Base-by-base conservation (phyloP, 2,888 invertebrate species). In the Lochmaea crataegi region DNA sequence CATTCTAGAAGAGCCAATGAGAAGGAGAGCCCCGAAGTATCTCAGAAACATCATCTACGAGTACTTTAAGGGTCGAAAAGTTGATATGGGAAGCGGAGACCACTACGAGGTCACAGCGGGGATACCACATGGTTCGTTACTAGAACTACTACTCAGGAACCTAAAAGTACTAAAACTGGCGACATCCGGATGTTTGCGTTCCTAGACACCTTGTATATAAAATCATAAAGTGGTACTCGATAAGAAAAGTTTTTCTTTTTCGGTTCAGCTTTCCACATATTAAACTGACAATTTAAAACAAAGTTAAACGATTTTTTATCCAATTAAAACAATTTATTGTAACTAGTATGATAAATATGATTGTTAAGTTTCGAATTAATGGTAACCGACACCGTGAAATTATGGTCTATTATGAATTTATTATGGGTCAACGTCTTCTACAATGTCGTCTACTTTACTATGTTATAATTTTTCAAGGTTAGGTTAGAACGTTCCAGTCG, bases 391-490 rank as follows among this genome's bases (percentile, higher is more conserved):
- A 9, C 38, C 61, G 18, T 61, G 41, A 61, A 61, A 61, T 61
- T 41, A 61, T 42, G 11, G 16, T 61, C 41, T 42, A 32, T 14
- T 58, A 58, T 32, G 58, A 26, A 12, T 58, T 58, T 26, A 61
- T 61, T 61, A 16, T 12, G 41, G 61, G 42, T 61, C 61, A 41
- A 61, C 61, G 61, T 42, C 41, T 61, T 16, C 3, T 42, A 18
- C 41, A 61, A 41, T 18, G 61, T 42, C 61, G 41, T 57, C 26
- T 26, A 26, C 26, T 9, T 12, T 26, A 14, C 26, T 9, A 60
- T 60, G 41, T 14, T 60, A 11, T 61, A 61, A 61, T 61, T 42
- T 61, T 61, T 42, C 61, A 61, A 61, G 61, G 61, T 61, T 61
- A 61, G 7, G 0, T n/a, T 61, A 16, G 9, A n/a, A 41, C 18